phyloP scores from a whole-genome alignment of 1,140 invertebrate genomes.

The Atopsyche davidsoni region DNA sequence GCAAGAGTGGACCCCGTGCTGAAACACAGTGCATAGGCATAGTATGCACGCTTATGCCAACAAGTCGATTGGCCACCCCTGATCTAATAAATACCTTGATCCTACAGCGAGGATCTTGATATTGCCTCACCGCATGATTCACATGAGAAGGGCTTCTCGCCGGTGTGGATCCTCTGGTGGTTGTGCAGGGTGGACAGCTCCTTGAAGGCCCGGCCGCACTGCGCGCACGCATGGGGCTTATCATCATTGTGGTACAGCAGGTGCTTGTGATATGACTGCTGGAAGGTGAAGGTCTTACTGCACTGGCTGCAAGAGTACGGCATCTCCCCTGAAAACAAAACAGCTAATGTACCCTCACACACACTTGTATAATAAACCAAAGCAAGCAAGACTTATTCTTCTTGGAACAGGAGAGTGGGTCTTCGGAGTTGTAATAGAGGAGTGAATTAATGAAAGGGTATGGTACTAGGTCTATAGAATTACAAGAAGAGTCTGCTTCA shows the following conservation, averaged over 20 bases:
- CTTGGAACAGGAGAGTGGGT: too few relatives aligned
- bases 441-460: too few relatives aligned
- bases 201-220: conserved; percentile 79
- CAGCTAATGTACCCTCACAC: too few relatives aligned
- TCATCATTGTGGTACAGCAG: conserved; percentile 79
- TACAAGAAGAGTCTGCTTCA: too few relatives aligned
- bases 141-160: conserved; percentile 87
- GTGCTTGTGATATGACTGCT: conserved; percentile 89
- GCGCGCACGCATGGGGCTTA: conserved; percentile 71
- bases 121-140: conserved; percentile 72
- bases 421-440: too few relatives aligned
- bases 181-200: conserved; percentile 85
- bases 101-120: background rate
- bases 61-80: conserved; percentile 1
- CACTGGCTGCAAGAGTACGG: conserved; percentile 80
- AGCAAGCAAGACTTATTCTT: too few relatives aligned
- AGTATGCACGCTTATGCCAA: too few relatives aligned
- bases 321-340: conserved; percentile 73
- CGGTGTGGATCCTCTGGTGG: conserved; percentile 81
- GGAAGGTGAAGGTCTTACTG: conserved; percentile 83
- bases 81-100: conserved; percentile 3
- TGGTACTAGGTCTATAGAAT: too few relatives aligned
- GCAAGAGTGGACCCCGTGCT: too few relatives aligned
- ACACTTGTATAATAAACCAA: too few relatives aligned
- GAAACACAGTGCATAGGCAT: too few relatives aligned